Base-by-base conservation (phyloP, 2,888 invertebrate species). In the Eremobia ochroleuca region DNA sequence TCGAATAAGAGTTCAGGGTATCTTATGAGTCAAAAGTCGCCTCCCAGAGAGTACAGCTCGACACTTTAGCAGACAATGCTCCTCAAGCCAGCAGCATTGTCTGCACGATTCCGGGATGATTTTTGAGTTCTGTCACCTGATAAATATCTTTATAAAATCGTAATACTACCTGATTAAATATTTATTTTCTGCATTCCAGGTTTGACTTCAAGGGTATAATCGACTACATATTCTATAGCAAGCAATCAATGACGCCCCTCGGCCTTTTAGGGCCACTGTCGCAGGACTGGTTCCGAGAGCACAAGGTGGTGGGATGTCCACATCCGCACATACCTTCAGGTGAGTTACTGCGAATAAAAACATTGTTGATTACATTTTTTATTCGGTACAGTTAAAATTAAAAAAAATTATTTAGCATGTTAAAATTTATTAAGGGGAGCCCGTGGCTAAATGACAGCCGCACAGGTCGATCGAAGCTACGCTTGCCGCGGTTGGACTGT, bases 181-280 rank as follows among this genome's bases (percentile, higher is more conserved):
- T 68, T 59, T 34, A 58, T 68, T 31, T 69, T 74, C 28, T 75
- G 58, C 0, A 97, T 97, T 62, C 11, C 97, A 99, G 99, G 92
- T 99, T 99, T 97, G 99, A 99, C 96, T 99, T 99, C 97, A 99
- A 99, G 97, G 99, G 99, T 90, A 99, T 99, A 94, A 99, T 99
- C 94, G 99, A 99, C 97, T 99, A 99, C 97, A 99, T 99, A 95
- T 99, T 99, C 97, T 99, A 99, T 95, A 99, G 99, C 87, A 99
- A 99, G 94, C 98, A 99, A 94, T 98, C 98, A 93, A 99, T 99
- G 98, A 98, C 98, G 90, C 99, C 99, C 43, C 97, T 99, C 80
- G 99, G 99, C 77, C 97, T 99, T 75, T 97, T 99, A 74, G 99
- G 99, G 2, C 99, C 99, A 2, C 97, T 99, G 77, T 99, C 99